Conservation (phyloP, 2,888 invertebrate genomes). For the Chorisops tibialis region DNA sequence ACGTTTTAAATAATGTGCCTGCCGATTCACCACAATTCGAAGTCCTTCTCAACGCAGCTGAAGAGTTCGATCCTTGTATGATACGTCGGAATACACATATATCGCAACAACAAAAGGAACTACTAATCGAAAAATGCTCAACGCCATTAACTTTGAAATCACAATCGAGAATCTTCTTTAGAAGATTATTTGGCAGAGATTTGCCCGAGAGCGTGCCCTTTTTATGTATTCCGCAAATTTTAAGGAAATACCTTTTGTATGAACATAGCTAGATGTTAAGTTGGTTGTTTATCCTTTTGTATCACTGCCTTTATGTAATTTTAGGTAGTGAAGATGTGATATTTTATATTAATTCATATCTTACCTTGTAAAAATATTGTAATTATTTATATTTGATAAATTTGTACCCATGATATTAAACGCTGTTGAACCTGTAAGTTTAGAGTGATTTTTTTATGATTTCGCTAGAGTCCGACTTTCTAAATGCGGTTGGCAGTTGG, state of each 20-base stretch:
- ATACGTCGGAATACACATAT: slow-evolving; percentile 69
- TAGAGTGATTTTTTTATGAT: too few relatives aligned
- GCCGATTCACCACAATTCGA: slow-evolving; percentile 59
- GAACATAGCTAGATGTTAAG: slow-evolving; percentile 30
- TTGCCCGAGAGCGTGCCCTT: slow-evolving; percentile 34
- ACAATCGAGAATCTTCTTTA: slow-evolving; percentile 46
- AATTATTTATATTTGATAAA: slow-evolving; percentile 6
- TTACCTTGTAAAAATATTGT: slow-evolving; percentile 3
- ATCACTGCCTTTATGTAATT: slow-evolving; percentile 20
- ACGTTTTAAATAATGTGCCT: slow-evolving; percentile 67
- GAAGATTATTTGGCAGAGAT: slow-evolving; percentile 31
- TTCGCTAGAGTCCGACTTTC: too few relatives aligned
- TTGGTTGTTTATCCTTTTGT: slow-evolving; percentile 5
- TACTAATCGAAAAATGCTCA: slow-evolving; percentile 63
- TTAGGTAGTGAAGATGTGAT: slow-evolving; percentile 24
- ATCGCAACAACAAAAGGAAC: slow-evolving; percentile 62
- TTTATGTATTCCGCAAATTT: slow-evolving; percentile 31
- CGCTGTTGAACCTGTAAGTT: too few relatives aligned
- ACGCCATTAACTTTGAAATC: slow-evolving; percentile 66
- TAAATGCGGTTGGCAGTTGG: too few relatives aligned
- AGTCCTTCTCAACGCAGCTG: slow-evolving; percentile 68
- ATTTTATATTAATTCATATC: slow-evolving; percentile 19
- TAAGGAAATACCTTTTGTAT: slow-evolving; percentile 35
- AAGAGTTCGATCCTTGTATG: slow-evolving; percentile 76
- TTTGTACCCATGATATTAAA: slow-evolving; percentile 4